Base-by-base conservation (phyloP, 2,113 vertebrate genomes). In the Crotalus tigris region DNA sequence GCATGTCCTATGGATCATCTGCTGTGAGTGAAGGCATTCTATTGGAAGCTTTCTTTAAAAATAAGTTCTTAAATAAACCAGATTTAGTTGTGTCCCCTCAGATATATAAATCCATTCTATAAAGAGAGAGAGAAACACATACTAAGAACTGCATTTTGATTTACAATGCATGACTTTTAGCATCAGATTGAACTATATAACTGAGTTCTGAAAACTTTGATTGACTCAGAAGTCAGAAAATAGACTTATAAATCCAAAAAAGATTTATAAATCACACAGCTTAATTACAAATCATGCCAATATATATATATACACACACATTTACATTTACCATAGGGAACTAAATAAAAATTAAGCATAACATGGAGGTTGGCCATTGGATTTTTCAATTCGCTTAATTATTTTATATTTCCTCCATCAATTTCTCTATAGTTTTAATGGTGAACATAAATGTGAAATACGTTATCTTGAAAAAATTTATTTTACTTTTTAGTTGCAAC, bases 31-130 rank as follows among this genome's bases (percentile, higher is more conserved):
- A 1, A 92, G 87, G 33, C 0, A 1, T 88, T 44, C 92, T 92
- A 90, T 4, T 90, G 91, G 69, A 91, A 55, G 17, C 0, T 29
- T 96, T 90, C 91, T 95, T 96, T 94, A 92, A 87, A 92, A 95
- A 97, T 93, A 91, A 0, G 58, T 86, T 2, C 91, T 96, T 95
- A 93, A 39, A 93, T 69, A 93, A 94, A 96, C 33, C 95, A 96
- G 95, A 96, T 94, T 96, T 94, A 49, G 85, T 13, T 95, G 94
- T 95, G 94, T 95, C 94, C 75, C 39, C 95, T 94, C 94, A 91
- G 95, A 95, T 94, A 93, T 94, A 96, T 95, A 97, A 97, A 97
- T 96, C 96, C 94, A 90, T 94, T 95, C 75, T 89, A 29, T 33
- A 85, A n/a, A 49, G 23, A 49, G 24, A 13, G 57, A 51, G 10